Conservation (phyloP, 2,113 vertebrate genomes). For the Pseudonaja textilis region DNA sequence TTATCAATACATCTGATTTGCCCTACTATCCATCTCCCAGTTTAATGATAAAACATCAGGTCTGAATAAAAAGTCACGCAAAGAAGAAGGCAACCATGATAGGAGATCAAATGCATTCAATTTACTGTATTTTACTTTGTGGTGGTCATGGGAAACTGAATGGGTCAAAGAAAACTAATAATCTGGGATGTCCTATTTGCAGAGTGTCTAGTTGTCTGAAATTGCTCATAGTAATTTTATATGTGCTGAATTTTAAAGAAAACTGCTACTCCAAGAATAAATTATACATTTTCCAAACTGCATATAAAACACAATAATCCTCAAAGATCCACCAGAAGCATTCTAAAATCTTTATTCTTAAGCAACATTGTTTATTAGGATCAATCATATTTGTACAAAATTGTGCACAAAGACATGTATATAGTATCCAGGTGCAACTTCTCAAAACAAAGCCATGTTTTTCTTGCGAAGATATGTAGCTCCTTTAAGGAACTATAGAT, state of each 20-base stretch:
- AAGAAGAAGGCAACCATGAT: not conserved
- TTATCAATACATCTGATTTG: not conserved
- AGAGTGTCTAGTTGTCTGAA: not conserved
- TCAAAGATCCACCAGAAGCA: not conserved
- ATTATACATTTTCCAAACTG: not conserved
- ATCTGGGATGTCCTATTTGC: not conserved
- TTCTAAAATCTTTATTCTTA: not conserved
- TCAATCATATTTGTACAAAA: not conserved
- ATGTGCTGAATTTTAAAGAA: not conserved
- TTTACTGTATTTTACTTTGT: not conserved
- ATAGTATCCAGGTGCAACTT: not conserved
- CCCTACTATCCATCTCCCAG: not conserved
- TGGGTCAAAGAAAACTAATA: not conserved
- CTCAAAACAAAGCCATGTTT: not conserved
- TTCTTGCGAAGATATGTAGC: not conserved
- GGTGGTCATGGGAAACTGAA: not conserved
- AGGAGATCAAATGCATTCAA: not conserved
- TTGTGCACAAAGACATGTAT: not conserved
- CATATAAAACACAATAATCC: not conserved
- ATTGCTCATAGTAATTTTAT: not conserved
- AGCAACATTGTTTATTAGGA: not conserved
- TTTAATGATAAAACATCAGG: not conserved
- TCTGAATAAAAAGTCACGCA: not conserved
- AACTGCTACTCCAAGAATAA: not conserved
- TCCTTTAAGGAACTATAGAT: not conserved